Evolutionary conservation across 2,797 vertebrate genomes (phyloP).

Genomic region (Hyperoplus immaculatus): DNA sequence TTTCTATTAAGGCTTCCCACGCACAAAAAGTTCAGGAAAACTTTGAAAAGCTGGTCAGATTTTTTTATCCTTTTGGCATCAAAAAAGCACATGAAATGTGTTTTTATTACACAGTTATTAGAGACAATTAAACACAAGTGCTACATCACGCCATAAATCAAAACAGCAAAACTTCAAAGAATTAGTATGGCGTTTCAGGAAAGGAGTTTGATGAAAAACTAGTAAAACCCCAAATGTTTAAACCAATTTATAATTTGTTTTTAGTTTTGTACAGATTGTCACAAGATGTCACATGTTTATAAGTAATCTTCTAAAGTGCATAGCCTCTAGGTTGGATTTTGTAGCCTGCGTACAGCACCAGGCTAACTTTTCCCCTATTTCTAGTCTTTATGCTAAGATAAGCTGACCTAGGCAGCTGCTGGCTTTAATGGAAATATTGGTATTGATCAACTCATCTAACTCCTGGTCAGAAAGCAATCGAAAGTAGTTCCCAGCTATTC

Average conservation of each 20-base stretch:
- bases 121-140: too few species aligned
- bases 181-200: not conserved
- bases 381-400: conserved; percentile 11
- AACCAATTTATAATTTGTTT: too few species aligned
- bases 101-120: too few species aligned
- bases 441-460: not conserved
- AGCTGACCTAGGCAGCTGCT: not conserved
- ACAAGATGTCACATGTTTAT: not conserved
- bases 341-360: not conserved
- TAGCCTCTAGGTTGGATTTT: too few species aligned
- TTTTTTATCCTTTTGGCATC: not conserved
- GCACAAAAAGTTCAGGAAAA: not conserved
- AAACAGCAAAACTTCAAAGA: not conserved
- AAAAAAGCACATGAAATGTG: too few species aligned
- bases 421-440: not conserved
- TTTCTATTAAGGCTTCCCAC: not conserved
- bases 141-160: not conserved
- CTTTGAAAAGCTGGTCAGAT: not conserved
- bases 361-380: not conserved
- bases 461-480: not conserved
- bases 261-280: too few species aligned
- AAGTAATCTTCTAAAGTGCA: not conserved
- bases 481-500: not conserved
- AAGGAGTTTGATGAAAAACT: not conserved
- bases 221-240: not conserved